Evolutionary conservation across 2,888 invertebrate species (phyloP).

Genomic region (Eutolmus rufibarbis): DNA sequence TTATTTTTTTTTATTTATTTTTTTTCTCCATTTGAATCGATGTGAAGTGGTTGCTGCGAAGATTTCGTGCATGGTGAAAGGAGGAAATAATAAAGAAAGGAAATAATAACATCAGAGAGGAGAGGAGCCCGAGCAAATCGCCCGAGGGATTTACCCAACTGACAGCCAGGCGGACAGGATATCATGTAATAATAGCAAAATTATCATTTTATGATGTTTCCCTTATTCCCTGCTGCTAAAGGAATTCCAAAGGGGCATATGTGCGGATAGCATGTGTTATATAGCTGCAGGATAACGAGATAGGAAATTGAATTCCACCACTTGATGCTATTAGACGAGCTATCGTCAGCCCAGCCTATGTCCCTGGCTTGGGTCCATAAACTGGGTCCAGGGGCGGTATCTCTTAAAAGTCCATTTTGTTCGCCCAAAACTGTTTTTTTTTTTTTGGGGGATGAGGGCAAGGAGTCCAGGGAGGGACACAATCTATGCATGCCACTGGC

Average conservation of each 20-base stretch:
- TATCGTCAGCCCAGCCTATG: neutral
- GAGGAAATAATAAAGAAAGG: constrained; percentile 6
- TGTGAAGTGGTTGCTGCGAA: neutral
- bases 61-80: neutral
- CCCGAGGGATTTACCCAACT: constrained; percentile 25
- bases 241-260: neutral
- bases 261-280: constrained; percentile 6
- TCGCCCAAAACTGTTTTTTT: neutral
- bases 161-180: constrained; percentile 32
- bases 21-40: neutral
- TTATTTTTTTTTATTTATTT: neutral
- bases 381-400: neutral
- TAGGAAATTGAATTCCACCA: constrained; percentile 41
- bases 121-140: neutral
- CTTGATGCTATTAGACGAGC: constrained; percentile 36
- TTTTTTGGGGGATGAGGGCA: neutral
- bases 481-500: neutral
- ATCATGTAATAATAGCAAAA: constrained; percentile 42
- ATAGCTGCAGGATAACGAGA: constrained; percentile 22
- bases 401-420: constrained; percentile 13
- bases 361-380: neutral
- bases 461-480: neutral
- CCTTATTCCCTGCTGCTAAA: constrained; percentile 4
- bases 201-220: constrained; percentile 36
- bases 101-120: neutral